Evolutionary conservation across 2,113 vertebrate species (phyloP).

Genomic region (Pagrus major): DNA sequence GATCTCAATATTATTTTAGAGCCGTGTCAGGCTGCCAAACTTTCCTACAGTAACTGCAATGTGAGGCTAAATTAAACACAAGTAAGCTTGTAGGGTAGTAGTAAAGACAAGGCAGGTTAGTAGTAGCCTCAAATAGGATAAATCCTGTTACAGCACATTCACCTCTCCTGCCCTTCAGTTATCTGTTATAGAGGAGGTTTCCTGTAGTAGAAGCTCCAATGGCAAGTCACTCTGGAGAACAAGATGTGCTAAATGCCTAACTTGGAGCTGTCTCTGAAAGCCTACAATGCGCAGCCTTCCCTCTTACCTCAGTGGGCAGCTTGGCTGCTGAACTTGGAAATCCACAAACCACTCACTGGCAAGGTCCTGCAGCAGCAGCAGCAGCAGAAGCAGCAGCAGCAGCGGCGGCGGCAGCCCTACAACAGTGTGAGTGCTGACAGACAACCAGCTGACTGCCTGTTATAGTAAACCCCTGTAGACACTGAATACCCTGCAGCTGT

Average conservation of each 20-base stretch:
- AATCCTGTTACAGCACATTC: constrained; percentile 23
- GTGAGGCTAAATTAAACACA: constrained; percentile 8
- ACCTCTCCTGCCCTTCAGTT: background rate
- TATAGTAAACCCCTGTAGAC: constrained; percentile 70
- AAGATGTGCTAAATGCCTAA: constrained; percentile 26
- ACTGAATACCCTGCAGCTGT: constrained; percentile 70
- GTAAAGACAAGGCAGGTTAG: constrained; percentile 14
- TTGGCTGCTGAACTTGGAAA: constrained; percentile 51
- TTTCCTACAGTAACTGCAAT: constrained; percentile 11
- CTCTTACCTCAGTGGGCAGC: constrained; percentile 58
- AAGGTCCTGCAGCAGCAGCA: constrained; percentile 61
- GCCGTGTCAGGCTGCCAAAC: constrained; percentile 10
- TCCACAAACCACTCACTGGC: constrained; percentile 48
- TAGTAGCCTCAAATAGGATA: constrained; percentile 27
- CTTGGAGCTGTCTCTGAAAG: constrained; percentile 3
- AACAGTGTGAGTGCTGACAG: constrained; percentile 59
- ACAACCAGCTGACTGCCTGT: constrained; percentile 75
- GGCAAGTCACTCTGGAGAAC: constrained; percentile 8
- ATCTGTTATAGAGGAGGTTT: background rate
- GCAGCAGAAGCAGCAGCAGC: too few species aligned
- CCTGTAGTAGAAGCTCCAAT: background rate
- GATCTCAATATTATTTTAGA: constrained; percentile 49
- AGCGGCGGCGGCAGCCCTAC: constrained; percentile 39
- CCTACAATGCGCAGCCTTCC: background rate
- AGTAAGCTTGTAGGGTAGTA: constrained; percentile 20